Conservation (phyloP, 1,140 invertebrate genomes). For the Mercenaria mercenaria region DNA sequence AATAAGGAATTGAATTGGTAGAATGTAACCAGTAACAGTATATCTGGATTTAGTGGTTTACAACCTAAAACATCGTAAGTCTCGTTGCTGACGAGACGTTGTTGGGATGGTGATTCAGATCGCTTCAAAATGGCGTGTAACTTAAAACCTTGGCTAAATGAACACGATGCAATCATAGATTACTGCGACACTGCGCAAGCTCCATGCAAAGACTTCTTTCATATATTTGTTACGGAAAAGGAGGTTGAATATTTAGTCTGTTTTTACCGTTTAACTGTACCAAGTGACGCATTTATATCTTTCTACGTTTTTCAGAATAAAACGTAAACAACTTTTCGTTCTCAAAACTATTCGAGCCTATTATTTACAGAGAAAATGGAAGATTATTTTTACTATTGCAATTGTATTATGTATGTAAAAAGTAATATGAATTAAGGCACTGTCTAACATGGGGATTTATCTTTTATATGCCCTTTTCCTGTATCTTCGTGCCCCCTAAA, state of each 20-base stretch:
- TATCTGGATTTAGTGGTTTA: too few species aligned
- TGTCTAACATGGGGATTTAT: too few species aligned
- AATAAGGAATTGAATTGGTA: too few species aligned
- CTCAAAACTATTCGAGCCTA: constrained; percentile 6
- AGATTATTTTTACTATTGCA: too few species aligned
- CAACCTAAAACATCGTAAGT: too few species aligned
- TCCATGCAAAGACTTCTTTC: constrained; percentile 78
- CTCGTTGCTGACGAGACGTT: constrained; percentile 9
- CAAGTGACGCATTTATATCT: not conserved
- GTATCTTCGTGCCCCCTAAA: too few species aligned
- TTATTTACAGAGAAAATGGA: too few species aligned
- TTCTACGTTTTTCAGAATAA: not conserved
- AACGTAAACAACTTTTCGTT: not conserved
- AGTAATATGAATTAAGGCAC: too few species aligned
- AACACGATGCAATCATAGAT: constrained; percentile 74
- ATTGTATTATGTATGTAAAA: too few species aligned
- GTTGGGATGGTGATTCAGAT: constrained; percentile 75
- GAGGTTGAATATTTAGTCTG: constrained; percentile 47
- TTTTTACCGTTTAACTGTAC: too few species aligned
- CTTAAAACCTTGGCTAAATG: constrained; percentile 61
- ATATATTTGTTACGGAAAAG: constrained; percentile 72
- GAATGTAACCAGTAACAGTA: too few species aligned
- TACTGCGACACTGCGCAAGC: constrained; percentile 66
- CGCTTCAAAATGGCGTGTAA: constrained; percentile 71
- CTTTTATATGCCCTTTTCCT: too few species aligned